phyloP scores from a whole-genome alignment of 2,888 invertebrate genomes.

The Microchrysa polita region DNA sequence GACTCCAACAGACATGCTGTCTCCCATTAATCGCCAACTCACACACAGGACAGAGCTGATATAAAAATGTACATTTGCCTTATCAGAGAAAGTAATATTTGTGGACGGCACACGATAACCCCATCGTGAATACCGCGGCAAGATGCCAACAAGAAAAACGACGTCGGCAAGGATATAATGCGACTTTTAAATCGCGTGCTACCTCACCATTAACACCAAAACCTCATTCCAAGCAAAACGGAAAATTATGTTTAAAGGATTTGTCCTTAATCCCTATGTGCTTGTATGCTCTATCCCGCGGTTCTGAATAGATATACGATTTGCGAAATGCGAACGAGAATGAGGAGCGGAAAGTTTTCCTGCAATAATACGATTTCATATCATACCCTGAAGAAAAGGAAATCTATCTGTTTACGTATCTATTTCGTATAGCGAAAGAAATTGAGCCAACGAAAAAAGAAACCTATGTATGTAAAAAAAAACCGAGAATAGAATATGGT shows the following conservation, averaged over 20 bases:
- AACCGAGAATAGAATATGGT: background rate
- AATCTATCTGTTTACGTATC: background rate
- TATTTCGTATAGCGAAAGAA: background rate
- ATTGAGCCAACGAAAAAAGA: background rate
- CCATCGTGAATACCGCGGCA: too few relatives aligned
- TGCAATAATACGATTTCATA: background rate
- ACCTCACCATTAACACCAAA: slow-evolving; percentile 10
- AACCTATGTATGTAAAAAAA: background rate
- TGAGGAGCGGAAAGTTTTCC: background rate
- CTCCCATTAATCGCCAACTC: slow-evolving; percentile 2
- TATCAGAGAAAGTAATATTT: slow-evolving; percentile 1
- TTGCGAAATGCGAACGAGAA: background rate
- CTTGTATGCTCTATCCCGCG: too few relatives aligned
- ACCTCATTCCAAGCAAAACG: slow-evolving; percentile 6
- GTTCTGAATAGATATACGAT: too few relatives aligned
- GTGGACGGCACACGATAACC: background rate
- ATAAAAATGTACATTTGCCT: background rate
- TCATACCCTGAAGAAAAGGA: too few relatives aligned
- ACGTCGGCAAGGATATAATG: too few relatives aligned
- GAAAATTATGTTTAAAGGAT: too few relatives aligned
- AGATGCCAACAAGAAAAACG: slow-evolving; percentile 1
- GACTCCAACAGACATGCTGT: too few relatives aligned
- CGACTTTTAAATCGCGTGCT: slow-evolving; percentile 10
- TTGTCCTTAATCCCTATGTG: too few relatives aligned
- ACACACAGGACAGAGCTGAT: too few relatives aligned